Evolutionary conservation across 2,113 vertebrate species (phyloP).

Genomic region (Perca fluviatilis): DNA sequence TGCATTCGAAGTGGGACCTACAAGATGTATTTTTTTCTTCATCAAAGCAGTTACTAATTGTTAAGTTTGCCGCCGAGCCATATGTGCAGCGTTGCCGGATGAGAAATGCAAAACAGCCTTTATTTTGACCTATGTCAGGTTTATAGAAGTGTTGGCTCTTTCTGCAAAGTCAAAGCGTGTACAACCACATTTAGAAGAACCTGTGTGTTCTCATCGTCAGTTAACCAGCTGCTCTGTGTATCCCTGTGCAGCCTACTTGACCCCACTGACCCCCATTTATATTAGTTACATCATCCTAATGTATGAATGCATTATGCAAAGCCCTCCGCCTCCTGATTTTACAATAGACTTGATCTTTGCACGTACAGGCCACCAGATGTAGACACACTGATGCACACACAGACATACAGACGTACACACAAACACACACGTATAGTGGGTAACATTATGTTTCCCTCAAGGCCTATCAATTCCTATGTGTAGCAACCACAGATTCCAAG

Average conservation of each 20-base stretch:
- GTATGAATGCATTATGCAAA: constrained; percentile 37
- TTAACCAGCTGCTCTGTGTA: constrained; percentile 49
- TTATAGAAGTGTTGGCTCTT: constrained; percentile 10
- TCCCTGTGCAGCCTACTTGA: constrained; percentile 32
- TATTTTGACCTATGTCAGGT: constrained; percentile 11
- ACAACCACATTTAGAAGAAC: neutral
- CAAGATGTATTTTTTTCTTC: constrained; percentile 96
- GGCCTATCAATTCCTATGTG: constrained; percentile 85
- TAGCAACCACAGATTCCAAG: constrained; percentile 81
- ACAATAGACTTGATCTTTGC: constrained; percentile 34
- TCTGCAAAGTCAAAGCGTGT: neutral
- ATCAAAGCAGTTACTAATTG: constrained; percentile 97
- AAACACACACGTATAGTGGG: constrained; percentile 36
- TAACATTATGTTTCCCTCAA: constrained; percentile 83
- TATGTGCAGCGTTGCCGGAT: constrained; percentile 92
- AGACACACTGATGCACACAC: constrained; percentile 5
- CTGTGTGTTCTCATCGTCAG: constrained; percentile 13
- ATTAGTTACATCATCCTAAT: constrained; percentile 49
- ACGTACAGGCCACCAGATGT: constrained; percentile 44
- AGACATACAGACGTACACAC: neutral
- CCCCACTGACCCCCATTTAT: constrained; percentile 47
- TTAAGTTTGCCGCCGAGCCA: constrained; percentile 93
- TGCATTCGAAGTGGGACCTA: constrained; percentile 94
- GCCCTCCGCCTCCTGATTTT: constrained; percentile 13
- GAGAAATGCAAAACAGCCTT: constrained; percentile 70